phyloP scores from a whole-genome alignment of 2,888 invertebrate genomes.

The Epinotia nisella region DNA sequence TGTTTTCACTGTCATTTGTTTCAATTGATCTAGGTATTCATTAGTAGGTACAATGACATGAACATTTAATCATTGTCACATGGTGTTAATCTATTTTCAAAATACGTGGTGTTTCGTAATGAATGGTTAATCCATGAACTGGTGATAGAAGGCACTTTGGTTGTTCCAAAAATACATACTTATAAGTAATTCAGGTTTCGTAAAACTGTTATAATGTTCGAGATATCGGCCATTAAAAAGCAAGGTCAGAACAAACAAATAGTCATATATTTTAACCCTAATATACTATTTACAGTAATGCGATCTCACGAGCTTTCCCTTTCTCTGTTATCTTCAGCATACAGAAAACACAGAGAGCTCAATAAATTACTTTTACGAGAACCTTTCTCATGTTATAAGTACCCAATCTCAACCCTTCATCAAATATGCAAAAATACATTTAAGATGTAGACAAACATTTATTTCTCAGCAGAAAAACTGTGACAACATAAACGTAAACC shows the following conservation, averaged over 20 bases:
- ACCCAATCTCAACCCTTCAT: conserved; percentile 38
- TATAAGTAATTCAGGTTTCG: too few relatives aligned
- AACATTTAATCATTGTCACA: too few relatives aligned
- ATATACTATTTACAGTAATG: background rate
- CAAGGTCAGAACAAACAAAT: background rate
- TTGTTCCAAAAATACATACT: too few relatives aligned
- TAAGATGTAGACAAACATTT: conserved; percentile 16
- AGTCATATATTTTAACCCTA: too few relatives aligned
- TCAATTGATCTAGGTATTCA: too few relatives aligned
- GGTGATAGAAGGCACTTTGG: too few relatives aligned
- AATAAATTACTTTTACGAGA: conserved; percentile 38
- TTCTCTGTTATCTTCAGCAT: conserved; percentile 15
- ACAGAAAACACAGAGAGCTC: background rate
- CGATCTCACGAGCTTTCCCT: background rate
- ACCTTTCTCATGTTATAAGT: conserved; percentile 27
- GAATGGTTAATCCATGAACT: too few relatives aligned
- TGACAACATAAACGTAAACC: too few relatives aligned
- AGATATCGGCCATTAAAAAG: background rate
- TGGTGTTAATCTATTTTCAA: too few relatives aligned
- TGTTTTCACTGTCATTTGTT: background rate
- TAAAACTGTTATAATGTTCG: background rate
- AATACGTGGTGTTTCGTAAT: too few relatives aligned
- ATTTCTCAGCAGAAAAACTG: background rate
- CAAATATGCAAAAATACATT: conserved; percentile 40
- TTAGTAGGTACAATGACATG: too few relatives aligned